These are phyloP conservation scores for Aleiodes alternator DNA, from an alignment of 2,888 invertebrate species.

Conservation along the genomic window DNA sequence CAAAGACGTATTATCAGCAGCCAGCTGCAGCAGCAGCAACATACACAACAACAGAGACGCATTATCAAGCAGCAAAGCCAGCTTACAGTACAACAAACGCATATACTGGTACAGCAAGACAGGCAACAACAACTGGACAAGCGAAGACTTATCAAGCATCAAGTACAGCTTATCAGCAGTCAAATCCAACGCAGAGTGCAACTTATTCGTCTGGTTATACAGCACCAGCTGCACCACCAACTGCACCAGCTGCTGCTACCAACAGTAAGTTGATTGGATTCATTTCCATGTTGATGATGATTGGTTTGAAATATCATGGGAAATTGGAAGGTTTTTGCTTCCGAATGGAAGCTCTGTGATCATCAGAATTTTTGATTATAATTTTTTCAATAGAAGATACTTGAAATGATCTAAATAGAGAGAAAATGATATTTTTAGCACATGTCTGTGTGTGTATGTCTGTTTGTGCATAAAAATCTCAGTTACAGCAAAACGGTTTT, in stretches of 20 bases:
- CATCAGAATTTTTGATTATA: too few relatives aligned
- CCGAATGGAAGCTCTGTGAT: too few relatives aligned
- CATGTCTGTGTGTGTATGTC: too few relatives aligned
- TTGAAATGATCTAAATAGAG: too few relatives aligned
- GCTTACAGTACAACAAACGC: conserved; percentile 84
- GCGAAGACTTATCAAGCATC: conserved; percentile 74
- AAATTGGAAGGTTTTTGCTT: not conserved
- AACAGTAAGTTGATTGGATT: conserved; percentile 70
- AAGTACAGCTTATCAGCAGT: conserved; percentile 72
- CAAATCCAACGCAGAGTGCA: conserved; percentile 72
- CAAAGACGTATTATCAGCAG: conserved; percentile 90
- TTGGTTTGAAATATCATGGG: too few relatives aligned
- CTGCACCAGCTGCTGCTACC: conserved; percentile 70
- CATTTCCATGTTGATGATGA: not conserved
- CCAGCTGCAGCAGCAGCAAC: conserved; percentile 83
- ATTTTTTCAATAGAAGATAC: too few relatives aligned
- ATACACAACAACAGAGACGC: conserved; percentile 82
- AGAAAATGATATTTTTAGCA: too few relatives aligned
- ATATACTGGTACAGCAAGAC: conserved; percentile 80
- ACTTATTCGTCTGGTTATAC: conserved; percentile 73
- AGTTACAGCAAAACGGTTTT: too few relatives aligned
- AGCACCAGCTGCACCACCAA: conserved; percentile 73
- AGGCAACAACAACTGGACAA: conserved; percentile 76
- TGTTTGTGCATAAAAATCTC: too few relatives aligned
- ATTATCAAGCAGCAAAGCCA: conserved; percentile 81